Base-by-base conservation (phyloP, 2,797 vertebrate species). In the Diceros bicornis region DNA sequence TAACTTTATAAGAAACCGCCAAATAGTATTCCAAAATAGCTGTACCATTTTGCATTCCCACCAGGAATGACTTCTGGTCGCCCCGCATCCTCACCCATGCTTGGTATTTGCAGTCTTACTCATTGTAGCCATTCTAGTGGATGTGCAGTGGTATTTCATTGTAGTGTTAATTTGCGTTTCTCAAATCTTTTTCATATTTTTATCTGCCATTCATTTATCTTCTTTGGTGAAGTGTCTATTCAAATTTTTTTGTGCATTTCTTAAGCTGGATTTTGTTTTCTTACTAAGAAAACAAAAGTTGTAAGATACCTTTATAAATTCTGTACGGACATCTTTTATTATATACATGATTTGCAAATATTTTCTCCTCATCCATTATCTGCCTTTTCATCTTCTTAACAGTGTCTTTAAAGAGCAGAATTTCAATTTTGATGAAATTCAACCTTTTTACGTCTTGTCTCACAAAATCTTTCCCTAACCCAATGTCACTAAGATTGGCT, bases 141-240 rank as follows among this genome's bases (percentile, higher is more conserved):
- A 44, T 83, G 69, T 62, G 17, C 90, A 14, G 27, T 72, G 69
- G 25, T 44, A 62, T 78, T 75, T 92, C 64, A 25, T 32, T 72
- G 41, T 82, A 68, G 89, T 89, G 25, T 87, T 44, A 20, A 78
- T 87, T 90, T 83, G 57, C 62, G 55, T 96, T 74, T 96, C 84
- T 94, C 69, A 87, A 82, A 32, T 92, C 81, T 57, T 61, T 81
- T 68, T 82, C 69, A 21, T 17, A 57, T 66, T 57, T 72, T 94
- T 87, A 92, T 94, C 88, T 94, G 93, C 75, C 92, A 64, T 93
- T 93, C 25, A 37, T 82, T 41, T 84, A 29, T 81, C 37, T 88
- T 78, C 59, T 72, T 83, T 75, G 1, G 57, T 62, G 34, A 96
- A 41, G 29, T 29, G 34, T 74, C 59, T 89, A 44, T 68, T 77